phyloP scores from a whole-genome alignment of 2,888 invertebrate genomes.

The Leucoma salicis region DNA sequence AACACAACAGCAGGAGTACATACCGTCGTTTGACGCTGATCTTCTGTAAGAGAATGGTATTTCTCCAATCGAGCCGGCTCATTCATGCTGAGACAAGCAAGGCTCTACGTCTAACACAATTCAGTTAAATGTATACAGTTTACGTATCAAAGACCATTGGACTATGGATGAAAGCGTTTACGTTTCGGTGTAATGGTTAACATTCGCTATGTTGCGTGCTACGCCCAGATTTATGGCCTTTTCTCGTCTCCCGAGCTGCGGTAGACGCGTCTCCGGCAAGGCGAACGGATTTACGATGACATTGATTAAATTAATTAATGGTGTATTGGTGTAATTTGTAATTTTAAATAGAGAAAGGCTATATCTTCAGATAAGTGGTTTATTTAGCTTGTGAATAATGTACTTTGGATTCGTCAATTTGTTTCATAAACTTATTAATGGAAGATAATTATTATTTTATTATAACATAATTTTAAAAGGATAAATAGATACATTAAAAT shows the following conservation, averaged over 20 bases:
- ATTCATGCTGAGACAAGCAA: too few relatives aligned
- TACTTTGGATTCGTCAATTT: not conserved
- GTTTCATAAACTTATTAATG: not conserved
- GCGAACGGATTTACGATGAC: conserved; percentile 58
- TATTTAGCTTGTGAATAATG: not conserved
- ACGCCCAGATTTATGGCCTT: conserved; percentile 62
- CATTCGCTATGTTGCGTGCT: conserved; percentile 45
- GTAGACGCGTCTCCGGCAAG: conserved; percentile 49
- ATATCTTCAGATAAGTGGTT: not conserved
- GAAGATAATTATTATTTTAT: not conserved
- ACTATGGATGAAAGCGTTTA: too few relatives aligned
- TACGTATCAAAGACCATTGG: too few relatives aligned
- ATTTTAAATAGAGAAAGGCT: not conserved
- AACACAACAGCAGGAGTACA: too few relatives aligned
- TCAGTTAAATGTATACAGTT: too few relatives aligned
- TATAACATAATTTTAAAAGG: conserved; percentile 1
- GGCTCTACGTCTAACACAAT: too few relatives aligned
- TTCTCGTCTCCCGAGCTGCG: conserved; percentile 50
- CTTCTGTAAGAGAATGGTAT: too few relatives aligned
- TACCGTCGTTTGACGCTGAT: too few relatives aligned
- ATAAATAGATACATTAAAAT: conserved; percentile 19
- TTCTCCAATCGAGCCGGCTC: too few relatives aligned
- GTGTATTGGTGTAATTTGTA: conserved; percentile 27
- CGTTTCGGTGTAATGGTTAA: conserved; percentile 41
- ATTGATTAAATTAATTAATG: conserved; percentile 54